Conservation (phyloP, 2,113 vertebrate genomes). For the Scartelaos histophorus region DNA sequence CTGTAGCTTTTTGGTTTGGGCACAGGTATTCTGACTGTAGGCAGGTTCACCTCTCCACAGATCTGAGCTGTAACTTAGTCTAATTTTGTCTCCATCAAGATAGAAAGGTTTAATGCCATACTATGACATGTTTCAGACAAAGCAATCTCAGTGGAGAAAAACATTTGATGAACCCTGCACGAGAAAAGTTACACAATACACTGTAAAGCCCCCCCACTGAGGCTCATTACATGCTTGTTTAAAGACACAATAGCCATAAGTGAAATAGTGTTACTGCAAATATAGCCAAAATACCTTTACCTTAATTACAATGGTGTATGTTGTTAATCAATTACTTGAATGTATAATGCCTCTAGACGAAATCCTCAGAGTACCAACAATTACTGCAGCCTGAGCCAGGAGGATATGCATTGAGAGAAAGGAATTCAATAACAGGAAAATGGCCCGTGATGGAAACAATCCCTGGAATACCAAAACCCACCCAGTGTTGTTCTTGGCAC, state of each 20-base stretch:
- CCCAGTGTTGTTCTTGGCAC: conserved; percentile 78
- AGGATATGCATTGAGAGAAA: conserved; percentile 74
- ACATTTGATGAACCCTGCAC: too few relatives aligned
- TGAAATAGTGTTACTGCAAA: neutral
- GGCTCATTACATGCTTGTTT: neutral
- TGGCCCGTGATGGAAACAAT: conserved; percentile 79
- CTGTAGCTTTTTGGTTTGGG: too few relatives aligned
- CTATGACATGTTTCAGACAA: too few relatives aligned
- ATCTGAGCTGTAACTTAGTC: too few relatives aligned
- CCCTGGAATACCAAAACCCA: conserved; percentile 76
- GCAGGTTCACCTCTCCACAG: too few relatives aligned
- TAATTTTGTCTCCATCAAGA: too few relatives aligned
- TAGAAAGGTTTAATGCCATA: too few relatives aligned
- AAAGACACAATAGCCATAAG: neutral
- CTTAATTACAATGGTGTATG: neutral
- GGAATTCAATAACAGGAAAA: conserved; percentile 85
- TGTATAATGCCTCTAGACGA: conserved; percentile 6
- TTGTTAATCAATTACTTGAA: conserved; percentile 22
- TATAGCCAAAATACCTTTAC: neutral
- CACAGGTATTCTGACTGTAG: too few relatives aligned
- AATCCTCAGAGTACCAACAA: conserved; percentile 51
- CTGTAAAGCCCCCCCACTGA: neutral
- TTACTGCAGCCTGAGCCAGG: conserved; percentile 51
- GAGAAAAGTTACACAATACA: too few relatives aligned
- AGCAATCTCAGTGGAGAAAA: too few relatives aligned